These are phyloP conservation scores for Glandiceps talaboti DNA, from an alignment of 53 echinoderm and acorn worm genomes.

Conservation along the genomic window DNA sequence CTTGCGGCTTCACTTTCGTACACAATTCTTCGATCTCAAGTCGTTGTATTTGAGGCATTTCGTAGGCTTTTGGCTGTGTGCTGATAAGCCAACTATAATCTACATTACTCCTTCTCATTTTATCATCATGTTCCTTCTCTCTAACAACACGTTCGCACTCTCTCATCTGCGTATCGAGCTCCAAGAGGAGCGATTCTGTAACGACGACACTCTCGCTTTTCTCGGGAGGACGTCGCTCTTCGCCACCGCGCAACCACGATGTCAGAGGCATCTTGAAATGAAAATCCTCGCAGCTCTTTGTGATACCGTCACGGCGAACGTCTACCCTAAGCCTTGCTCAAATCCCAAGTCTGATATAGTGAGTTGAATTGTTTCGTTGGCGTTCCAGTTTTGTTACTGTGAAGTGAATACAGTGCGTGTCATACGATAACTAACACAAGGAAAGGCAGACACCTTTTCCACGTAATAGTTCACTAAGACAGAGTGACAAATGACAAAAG, in stretches of 20 bases:
- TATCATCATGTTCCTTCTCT: conserved; percentile 56
- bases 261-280: conserved; percentile 37
- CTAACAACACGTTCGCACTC: conserved; percentile 50
- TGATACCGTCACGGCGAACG: not conserved
- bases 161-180: conserved; percentile 67
- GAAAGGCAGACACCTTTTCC: no score
- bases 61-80: conserved; percentile 65
- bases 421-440: no score
- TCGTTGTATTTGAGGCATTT: conserved; percentile 50
- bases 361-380: not conserved
- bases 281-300: not conserved
- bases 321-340: not conserved
- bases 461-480: no score
- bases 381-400: not conserved
- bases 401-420: no score
- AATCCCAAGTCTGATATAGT: not conserved
- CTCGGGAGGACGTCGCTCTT: conserved; percentile 45
- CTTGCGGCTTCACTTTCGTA: conserved; percentile 33
- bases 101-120: conserved; percentile 43
- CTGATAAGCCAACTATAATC: conserved; percentile 93
- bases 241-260: conserved; percentile 34
- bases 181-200: conserved; percentile 61
- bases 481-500: not conserved
- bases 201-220: conserved; percentile 56
- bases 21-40: conserved; percentile 80